A percentile compares a stretch with the other conserved stretches of the same genome.
Evolutionary conservation across 2,888 invertebrate genomes (phyloP).

Genomic region (Hipparchia semele): DNA sequence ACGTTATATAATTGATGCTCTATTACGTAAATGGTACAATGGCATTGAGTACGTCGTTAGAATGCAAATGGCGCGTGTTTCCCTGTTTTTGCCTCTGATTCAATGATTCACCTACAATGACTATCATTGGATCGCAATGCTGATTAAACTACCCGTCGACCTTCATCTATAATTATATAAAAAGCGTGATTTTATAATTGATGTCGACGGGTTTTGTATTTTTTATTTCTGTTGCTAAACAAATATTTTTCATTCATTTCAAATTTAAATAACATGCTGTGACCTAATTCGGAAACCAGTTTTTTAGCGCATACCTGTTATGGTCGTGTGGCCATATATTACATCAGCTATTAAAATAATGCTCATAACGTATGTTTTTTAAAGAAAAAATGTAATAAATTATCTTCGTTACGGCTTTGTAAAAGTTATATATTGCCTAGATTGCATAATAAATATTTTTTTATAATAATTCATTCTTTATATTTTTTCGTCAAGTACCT

Average conservation of each 20-base stretch:
- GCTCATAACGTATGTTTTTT: neutral
- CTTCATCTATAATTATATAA: conserved; percentile 21
- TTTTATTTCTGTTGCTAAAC: neutral
- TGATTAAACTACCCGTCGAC: conserved; percentile 23
- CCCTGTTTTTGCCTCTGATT: conserved; percentile 54
- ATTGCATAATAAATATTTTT: too few relatives aligned
- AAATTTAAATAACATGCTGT: conserved; percentile 5
- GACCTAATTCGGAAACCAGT: conserved; percentile 17
- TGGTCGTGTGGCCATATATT: conserved; percentile 10
- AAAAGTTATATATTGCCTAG: too few relatives aligned
- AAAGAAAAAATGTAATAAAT: neutral
- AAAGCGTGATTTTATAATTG: conserved; percentile 18
- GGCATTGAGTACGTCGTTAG: conserved; percentile 49
- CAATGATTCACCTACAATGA: conserved; percentile 56
- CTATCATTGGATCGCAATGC: conserved; percentile 33
- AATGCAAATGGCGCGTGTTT: conserved; percentile 59
- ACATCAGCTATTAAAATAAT: neutral
- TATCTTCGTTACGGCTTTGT: too few relatives aligned
- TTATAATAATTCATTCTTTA: too few relatives aligned
- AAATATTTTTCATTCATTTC: conserved; percentile 9
- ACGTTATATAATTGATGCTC: conserved; percentile 22
- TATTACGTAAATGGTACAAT: conserved; percentile 39
- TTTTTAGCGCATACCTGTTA: conserved; percentile 12
- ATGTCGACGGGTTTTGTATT: conserved; percentile 18
- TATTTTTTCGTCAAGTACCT: too few relatives aligned